These are phyloP conservation scores for Scaptomyza hsui DNA, from an alignment of 1,140 invertebrate species.

Conservation along the genomic window DNA sequence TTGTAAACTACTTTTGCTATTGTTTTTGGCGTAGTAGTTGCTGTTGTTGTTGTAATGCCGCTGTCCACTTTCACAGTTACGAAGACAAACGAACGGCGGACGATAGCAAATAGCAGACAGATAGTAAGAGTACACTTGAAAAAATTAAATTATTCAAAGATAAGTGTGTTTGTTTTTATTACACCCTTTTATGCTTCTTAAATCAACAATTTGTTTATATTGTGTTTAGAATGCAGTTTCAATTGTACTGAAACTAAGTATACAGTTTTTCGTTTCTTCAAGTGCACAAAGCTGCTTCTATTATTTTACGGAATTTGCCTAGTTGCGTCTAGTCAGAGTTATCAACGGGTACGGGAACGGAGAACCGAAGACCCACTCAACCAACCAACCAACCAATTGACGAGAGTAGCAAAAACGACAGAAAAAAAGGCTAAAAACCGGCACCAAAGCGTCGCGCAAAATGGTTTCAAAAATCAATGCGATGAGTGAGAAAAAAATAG, in stretches of 20 bases:
- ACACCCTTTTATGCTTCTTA: too few relatives aligned
- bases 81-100: conserved; percentile 25
- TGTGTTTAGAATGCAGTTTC: too few relatives aligned
- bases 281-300: conserved; percentile 14
- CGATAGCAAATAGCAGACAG: background rate
- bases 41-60: conserved; percentile 38
- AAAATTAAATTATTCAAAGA: too few relatives aligned
- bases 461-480: conserved; percentile 82
- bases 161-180: too few relatives aligned
- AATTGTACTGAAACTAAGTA: too few relatives aligned
- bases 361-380: conserved; percentile 12
- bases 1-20: conserved; percentile 65
- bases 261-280: background rate
- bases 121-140: conserved; percentile 4
- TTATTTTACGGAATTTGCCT: conserved; percentile 66
- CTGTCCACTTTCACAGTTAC: conserved; percentile 75
- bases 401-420: conserved; percentile 26
- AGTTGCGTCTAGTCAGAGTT: conserved; percentile 62
- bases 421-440: conserved; percentile 35
- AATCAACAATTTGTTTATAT: too few relatives aligned
- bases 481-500: conserved; percentile 69
- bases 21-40: conserved; percentile 39
- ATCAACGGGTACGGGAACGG: conserved; percentile 18
- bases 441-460: conserved; percentile 64
- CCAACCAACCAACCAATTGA: conserved; percentile 26